These are phyloP conservation scores for Phalacrocorax carbo DNA, from an alignment of 2,113 vertebrate species.

Conservation along the genomic window DNA sequence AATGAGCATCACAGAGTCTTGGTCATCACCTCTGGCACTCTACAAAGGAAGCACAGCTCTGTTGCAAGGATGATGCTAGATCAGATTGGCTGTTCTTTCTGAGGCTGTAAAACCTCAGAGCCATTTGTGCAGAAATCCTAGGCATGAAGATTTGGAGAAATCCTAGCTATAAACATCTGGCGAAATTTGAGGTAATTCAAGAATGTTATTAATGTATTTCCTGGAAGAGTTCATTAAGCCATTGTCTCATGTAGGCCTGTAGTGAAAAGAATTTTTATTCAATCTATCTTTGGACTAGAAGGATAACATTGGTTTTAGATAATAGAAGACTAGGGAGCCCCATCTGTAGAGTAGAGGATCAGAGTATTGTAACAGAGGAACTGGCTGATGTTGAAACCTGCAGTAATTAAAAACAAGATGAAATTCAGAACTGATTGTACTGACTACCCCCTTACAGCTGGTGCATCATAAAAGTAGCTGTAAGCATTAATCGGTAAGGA, in stretches of 20 bases:
- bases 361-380: not conserved
- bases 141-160: not conserved
- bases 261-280: not conserved
- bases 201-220: not conserved
- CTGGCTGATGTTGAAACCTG: not conserved
- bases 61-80: not conserved
- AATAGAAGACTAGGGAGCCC: not conserved
- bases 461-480: not conserved
- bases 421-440: not conserved
- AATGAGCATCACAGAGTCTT: not conserved
- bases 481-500: not conserved
- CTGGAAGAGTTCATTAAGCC: not conserved
- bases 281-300: not conserved
- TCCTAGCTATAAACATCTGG: not conserved
- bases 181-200: not conserved
- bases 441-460: not conserved
- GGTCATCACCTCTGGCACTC: not conserved
- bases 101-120: not conserved
- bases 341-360: not conserved
- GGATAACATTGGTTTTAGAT: not conserved
- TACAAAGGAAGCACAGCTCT: not conserved
- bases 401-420: not conserved
- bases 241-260: not conserved
- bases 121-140: not conserved
- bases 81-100: not conserved